Conservation (phyloP, 2,797 vertebrate species). For the Sebastes hubbsi region DNA sequence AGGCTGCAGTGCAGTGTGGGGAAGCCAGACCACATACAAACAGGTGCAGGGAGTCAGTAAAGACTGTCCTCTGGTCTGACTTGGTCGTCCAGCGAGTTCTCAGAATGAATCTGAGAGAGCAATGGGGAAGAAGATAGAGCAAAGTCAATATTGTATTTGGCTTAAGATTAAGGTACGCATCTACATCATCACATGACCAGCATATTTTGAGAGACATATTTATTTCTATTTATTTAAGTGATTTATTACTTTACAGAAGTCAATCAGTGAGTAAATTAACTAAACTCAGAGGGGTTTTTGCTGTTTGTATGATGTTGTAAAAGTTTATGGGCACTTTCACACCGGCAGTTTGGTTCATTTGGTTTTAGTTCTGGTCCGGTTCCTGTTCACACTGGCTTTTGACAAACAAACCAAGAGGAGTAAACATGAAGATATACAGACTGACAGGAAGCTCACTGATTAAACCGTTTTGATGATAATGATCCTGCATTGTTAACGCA, state of each 20-base stretch:
- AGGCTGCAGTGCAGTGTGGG: conserved; percentile 72
- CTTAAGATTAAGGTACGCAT: not conserved
- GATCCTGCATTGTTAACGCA: not conserved
- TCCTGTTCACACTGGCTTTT: not conserved
- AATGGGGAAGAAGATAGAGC: not conserved
- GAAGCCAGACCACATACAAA: conserved; percentile 90
- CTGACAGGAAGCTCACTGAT: not conserved
- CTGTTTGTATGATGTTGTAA: not conserved
- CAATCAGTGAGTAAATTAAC: not conserved
- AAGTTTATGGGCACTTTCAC: not conserved
- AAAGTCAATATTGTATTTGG: not conserved
- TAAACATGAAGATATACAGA: not conserved
- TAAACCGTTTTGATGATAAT: not conserved
- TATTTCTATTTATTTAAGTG: not conserved
- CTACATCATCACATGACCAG: not conserved
- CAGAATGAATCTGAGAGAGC: conserved; percentile 79
- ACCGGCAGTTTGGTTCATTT: not conserved
- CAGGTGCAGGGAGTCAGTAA: conserved; percentile 85
- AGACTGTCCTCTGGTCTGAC: conserved; percentile 80
- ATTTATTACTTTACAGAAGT: not conserved
- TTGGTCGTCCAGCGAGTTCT: conserved; percentile 88
- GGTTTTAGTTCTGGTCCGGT: not conserved
- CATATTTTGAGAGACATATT: not conserved
- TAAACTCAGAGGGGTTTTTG: not conserved
- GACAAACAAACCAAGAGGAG: not conserved